phyloP scores from a whole-genome alignment of 2,888 invertebrate species.

The Drosophila pseudotalamancana region DNA sequence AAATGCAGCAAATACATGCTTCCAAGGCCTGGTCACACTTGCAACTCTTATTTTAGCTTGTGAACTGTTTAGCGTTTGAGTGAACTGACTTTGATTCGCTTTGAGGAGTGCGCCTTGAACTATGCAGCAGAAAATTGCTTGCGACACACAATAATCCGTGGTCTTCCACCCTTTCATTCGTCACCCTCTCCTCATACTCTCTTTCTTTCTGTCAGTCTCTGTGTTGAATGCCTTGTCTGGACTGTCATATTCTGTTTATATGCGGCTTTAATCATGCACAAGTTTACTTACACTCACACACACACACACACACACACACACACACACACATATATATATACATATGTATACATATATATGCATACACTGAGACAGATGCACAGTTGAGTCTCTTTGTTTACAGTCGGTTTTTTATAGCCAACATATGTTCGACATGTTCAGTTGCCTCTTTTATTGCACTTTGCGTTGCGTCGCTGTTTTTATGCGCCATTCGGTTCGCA shows the following conservation, averaged over 20 bases:
- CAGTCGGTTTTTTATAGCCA: slow-evolving; percentile 64
- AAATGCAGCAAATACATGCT: no score
- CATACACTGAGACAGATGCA: slow-evolving; percentile 1
- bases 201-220: background rate
- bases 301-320: slow-evolving; percentile 5
- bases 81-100: slow-evolving; percentile 25
- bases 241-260: slow-evolving; percentile 36
- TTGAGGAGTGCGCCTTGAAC: slow-evolving; percentile 41
- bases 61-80: background rate
- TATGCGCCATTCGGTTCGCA: slow-evolving; percentile 27
- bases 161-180: background rate
- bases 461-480: slow-evolving; percentile 37
- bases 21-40: no score
- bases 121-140: slow-evolving; percentile 43
- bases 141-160: background rate
- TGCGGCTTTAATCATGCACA: slow-evolving; percentile 52
- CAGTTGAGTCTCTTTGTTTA: slow-evolving; percentile 59
- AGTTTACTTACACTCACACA: slow-evolving; percentile 39
- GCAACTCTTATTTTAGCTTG: background rate
- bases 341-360: slow-evolving; percentile 3
- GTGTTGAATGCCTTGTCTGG: slow-evolving; percentile 17
- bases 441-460: slow-evolving; percentile 55
- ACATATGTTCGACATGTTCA: slow-evolving; percentile 70
- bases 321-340: slow-evolving; percentile 10
- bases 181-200: background rate